These are phyloP conservation scores for Cheilosia urbana DNA, from an alignment of 2,888 invertebrate genomes.

Conservation along the genomic window DNA sequence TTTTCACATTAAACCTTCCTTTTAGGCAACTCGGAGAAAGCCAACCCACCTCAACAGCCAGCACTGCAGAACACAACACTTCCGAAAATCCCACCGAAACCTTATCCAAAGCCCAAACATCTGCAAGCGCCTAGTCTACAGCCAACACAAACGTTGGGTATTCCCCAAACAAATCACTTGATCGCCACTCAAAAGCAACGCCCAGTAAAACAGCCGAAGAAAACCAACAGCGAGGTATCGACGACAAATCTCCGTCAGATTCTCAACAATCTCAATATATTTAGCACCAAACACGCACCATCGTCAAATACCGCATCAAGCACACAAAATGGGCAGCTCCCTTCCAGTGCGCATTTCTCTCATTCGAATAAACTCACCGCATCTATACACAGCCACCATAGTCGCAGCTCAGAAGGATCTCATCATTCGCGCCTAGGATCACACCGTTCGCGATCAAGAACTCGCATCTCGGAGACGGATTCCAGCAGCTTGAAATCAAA, in stretches of 20 bases:
- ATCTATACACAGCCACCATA: slow-evolving; percentile 83
- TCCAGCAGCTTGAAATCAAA: slow-evolving; percentile 90
- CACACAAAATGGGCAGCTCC: slow-evolving; percentile 78
- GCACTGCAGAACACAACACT: slow-evolving; percentile 77
- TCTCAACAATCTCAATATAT: slow-evolving; percentile 92
- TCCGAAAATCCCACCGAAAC: slow-evolving; percentile 80
- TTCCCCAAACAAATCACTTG: slow-evolving; percentile 52
- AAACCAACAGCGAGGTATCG: slow-evolving; percentile 82
- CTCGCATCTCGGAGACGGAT: slow-evolving; percentile 84
- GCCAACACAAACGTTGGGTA: slow-evolving; percentile 62
- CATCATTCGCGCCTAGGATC: slow-evolving; percentile 81
- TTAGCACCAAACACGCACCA: slow-evolving; percentile 82
- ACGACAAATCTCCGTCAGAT: slow-evolving; percentile 89
- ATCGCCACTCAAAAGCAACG: slow-evolving; percentile 80
- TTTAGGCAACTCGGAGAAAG: slow-evolving; percentile 60
- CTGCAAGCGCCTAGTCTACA: slow-evolving; percentile 73
- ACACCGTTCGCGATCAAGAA: slow-evolving; percentile 83
- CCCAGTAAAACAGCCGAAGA: slow-evolving; percentile 77
- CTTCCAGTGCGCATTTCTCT: slow-evolving; percentile 78
- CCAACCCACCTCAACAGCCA: slow-evolving; percentile 69
- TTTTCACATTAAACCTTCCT: background rate
- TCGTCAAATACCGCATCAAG: slow-evolving; percentile 76
- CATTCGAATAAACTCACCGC: slow-evolving; percentile 81
- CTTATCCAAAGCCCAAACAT: slow-evolving; percentile 77
- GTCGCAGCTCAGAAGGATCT: slow-evolving; percentile 83